A percentile compares a stretch with the other conserved stretches of the same genome.
Conservation (phyloP, 2,888 invertebrate species). For the Yponomeuta cagnagella region DNA sequence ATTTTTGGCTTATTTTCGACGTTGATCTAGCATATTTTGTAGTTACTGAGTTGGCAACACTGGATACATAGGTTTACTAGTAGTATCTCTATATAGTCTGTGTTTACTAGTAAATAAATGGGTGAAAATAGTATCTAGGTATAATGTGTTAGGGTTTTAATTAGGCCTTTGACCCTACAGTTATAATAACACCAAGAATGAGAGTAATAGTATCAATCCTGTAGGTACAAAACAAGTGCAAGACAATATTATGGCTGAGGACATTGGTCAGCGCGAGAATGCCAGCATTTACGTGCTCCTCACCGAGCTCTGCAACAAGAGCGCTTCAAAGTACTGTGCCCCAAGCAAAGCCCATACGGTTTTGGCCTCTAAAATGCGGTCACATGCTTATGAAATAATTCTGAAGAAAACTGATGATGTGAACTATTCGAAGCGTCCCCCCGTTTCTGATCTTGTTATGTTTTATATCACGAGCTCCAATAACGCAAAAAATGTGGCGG, state of each 20-base stretch:
- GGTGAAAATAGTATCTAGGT: too few species aligned
- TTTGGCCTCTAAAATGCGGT: conserved; percentile 52
- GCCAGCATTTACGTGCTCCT: conserved; percentile 57
- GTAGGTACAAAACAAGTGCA: neutral
- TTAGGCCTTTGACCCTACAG: neutral
- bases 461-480: conserved; percentile 49
- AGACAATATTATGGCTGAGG: neutral
- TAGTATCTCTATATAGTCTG: too few species aligned
- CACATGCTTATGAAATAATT: conserved; percentile 59
- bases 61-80: too few species aligned
- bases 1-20: too few species aligned
- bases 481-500: conserved; percentile 53
- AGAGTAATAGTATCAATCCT: too few species aligned
- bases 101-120: too few species aligned
- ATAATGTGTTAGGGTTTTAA: neutral
- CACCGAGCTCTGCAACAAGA: conserved; percentile 54
- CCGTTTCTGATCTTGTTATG: conserved; percentile 51
- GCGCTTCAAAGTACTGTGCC: conserved; percentile 44
- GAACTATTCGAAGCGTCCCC: conserved; percentile 38
- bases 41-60: too few species aligned
- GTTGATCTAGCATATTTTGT: too few species aligned
- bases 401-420: conserved; percentile 48
- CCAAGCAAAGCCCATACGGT: conserved; percentile 46
- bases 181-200: too few species aligned
- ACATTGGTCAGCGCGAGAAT: conserved; percentile 23